phyloP scores from a whole-genome alignment of 2,113 vertebrate genomes.

The Heterochromis multidens region DNA sequence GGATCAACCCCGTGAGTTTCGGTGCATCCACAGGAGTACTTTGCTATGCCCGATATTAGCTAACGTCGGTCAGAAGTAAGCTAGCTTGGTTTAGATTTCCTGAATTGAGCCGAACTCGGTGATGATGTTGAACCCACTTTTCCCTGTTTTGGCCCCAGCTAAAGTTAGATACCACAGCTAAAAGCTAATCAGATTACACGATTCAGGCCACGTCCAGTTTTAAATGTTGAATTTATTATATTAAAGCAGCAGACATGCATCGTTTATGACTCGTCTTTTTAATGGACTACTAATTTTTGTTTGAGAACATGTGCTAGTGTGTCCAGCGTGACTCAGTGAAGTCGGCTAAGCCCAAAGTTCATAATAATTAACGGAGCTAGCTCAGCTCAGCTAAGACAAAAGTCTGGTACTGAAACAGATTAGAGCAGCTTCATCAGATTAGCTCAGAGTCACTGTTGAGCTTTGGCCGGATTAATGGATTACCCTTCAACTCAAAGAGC shows the following conservation, averaged over 20 bases:
- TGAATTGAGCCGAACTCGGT: not conserved
- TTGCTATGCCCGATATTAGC: not conserved
- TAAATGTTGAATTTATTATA: not conserved
- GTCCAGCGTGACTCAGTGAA: not conserved
- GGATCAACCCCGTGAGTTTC: not conserved
- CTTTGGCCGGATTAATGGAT: not conserved
- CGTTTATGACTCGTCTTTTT: not conserved
- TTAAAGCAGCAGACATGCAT: not conserved
- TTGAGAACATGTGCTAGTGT: not conserved
- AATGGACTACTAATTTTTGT: not conserved
- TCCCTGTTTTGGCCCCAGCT: not conserved
- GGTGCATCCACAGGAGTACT: not conserved
- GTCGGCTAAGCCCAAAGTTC: not conserved
- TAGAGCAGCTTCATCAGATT: too few relatives aligned
- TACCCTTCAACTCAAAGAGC: not conserved
- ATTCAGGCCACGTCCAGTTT: not conserved
- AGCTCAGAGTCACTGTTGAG: not conserved
- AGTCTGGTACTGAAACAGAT: not conserved
- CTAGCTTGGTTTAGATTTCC: not conserved
- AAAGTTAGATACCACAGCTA: fast-evolving
- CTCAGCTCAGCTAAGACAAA: not conserved
- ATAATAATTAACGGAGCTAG: not conserved
- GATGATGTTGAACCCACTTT: not conserved
- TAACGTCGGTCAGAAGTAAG: not conserved
- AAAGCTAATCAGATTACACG: too few relatives aligned